Conservation (phyloP, 2,113 vertebrate species). For the Apteryx owenii region DNA sequence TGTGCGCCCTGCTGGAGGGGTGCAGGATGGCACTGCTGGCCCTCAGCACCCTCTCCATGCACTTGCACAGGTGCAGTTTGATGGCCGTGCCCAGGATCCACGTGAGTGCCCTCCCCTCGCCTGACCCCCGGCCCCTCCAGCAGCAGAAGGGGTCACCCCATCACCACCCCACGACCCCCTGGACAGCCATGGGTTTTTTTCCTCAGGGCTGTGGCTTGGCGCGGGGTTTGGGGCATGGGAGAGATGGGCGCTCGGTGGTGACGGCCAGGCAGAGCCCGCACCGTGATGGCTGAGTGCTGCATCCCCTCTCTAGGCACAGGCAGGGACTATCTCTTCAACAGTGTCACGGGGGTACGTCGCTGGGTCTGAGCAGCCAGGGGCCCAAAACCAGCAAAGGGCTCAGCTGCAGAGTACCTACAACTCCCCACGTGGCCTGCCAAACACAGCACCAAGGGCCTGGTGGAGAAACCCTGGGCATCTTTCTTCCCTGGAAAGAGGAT, state of each 20-base stretch:
- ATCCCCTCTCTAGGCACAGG: slow-evolving; percentile 41
- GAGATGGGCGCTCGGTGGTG: rapidly evolving
- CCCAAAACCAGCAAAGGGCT: no score
- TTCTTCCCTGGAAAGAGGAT: neutral
- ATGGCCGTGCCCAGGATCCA: slow-evolving; percentile 59
- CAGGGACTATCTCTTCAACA: slow-evolving; percentile 64
- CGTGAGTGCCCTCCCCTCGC: neutral
- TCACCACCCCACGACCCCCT: no score
- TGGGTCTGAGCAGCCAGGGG: slow-evolving; percentile 51
- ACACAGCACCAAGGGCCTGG: no score
- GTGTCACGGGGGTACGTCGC: neutral
- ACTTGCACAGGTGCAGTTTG: neutral
- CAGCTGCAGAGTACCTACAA: neutral
- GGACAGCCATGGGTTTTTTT: neutral
- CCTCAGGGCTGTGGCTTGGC: neutral
- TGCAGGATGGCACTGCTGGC: neutral
- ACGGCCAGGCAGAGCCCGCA: neutral
- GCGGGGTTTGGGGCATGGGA: neutral
- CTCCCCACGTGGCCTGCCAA: no score
- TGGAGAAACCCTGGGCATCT: no score
- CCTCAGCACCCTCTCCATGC: neutral
- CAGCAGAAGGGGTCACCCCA: no score
- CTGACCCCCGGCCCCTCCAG: neutral
- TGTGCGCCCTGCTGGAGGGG: rapidly evolving
- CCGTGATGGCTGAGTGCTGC: neutral